Evolutionary conservation across 2,797 vertebrate species (phyloP), one percentile per base, ranked within the genome.

Genomic region (Eleutherodactylus coqui): DNA sequence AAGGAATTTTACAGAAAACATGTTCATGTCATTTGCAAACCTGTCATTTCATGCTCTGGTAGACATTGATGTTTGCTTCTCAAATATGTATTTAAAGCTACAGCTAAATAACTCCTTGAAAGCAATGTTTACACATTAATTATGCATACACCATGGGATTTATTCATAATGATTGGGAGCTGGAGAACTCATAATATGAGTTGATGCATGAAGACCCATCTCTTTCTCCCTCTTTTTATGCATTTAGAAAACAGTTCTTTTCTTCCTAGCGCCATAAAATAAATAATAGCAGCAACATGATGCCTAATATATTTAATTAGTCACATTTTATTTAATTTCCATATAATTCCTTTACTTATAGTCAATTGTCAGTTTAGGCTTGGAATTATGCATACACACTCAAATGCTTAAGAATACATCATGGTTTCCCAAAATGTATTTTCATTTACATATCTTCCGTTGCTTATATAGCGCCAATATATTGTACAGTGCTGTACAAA

Each of bases 121-220:
- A 86, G 79, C 79, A 86, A 82, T 82, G 79, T 86, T 82, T 82
- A 86, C 72, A 86, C 85, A 86, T 86, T 82, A 86, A 86, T 86
- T 86, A 86, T 86, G 79, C 85, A 86, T 86, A 69, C 79, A 77
- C 85, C 55, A 81, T 82, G 85, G 85, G 85, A 86, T 86, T 86
- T 86, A 82, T 86, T 86, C 77, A 86, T 86, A 86, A 82, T 86
- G 72, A 86, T 82, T 86, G 53, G 75, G 79, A 82, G 55, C 72
- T 86, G 7, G 72, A 86, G 79, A 82, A 82, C 72, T 76, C 85
- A 43, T 55, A 86, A 82, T 77, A 86, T 75, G 85, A 76, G 60
- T 75, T 69, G 67, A 51, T 64, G 72, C 85, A 86, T 82, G 85
- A 86, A 58, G 77, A 82, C 69, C 78, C 55, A 80, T 81, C 45